These are phyloP conservation scores for Ascaphus truei DNA, from an alignment of 2,113 vertebrate genomes.

Conservation along the genomic window DNA sequence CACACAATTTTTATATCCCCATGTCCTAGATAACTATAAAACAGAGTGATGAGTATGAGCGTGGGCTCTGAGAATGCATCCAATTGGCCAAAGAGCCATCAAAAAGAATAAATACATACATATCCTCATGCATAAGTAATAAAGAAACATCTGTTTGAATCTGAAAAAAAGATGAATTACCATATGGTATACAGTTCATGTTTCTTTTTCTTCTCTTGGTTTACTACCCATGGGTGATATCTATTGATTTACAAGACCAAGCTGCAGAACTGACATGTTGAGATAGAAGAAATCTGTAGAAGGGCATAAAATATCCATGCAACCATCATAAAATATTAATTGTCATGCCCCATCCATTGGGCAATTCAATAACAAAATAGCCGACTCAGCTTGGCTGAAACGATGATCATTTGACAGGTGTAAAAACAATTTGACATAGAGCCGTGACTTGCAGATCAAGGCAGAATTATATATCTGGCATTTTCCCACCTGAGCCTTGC, in stretches of 20 bases:
- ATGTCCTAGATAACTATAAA: too few species aligned
- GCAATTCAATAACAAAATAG: constrained; percentile 5
- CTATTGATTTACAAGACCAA: constrained; percentile 17
- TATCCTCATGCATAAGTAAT: constrained; percentile 23
- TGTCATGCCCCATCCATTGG: background rate
- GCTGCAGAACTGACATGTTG: constrained; percentile 15
- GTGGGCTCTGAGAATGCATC: background rate
- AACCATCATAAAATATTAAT: constrained; percentile 28
- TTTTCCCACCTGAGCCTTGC: background rate
- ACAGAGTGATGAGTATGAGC: background rate
- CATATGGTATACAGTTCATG: constrained; percentile 13
- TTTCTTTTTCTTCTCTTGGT: background rate
- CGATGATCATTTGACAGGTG: constrained; percentile 28
- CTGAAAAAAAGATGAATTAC: constrained; percentile 18
- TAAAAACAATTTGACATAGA: constrained; percentile 27
- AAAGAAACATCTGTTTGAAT: constrained; percentile 20
- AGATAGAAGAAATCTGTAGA: constrained; percentile 5
- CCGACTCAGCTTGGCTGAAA: constrained; percentile 19
- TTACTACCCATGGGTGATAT: constrained; percentile 5
- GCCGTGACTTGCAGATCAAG: background rate
- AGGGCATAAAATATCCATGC: constrained; percentile 24
- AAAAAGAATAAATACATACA: background rate
- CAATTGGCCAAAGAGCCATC: constrained; percentile 1
- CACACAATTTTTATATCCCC: too few species aligned
- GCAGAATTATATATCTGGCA: background rate